Percentiles rank a stretch among this genome's conserved stretches.
Evolutionary conservation across 2,113 vertebrate genomes (phyloP).

Genomic region (Phylloscopus trochiloides): DNA sequence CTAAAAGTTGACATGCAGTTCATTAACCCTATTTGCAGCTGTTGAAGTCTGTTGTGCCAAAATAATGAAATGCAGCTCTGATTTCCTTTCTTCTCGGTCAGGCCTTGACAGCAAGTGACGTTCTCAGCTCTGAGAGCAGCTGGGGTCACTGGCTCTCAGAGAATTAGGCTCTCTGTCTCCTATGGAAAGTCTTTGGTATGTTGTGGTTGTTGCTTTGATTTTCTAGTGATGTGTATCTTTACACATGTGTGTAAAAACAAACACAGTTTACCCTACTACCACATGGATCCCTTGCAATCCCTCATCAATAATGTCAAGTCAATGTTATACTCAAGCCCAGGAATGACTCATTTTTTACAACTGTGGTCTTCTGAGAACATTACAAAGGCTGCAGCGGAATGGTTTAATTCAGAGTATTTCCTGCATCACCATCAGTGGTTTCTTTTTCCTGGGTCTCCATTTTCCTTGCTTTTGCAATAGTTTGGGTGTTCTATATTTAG

Average conservation of each 20-base stretch:
- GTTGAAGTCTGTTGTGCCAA: not conserved
- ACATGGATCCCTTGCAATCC: not conserved
- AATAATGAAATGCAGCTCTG: conserved; percentile 19
- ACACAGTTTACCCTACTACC: conserved; percentile 7
- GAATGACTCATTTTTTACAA: conserved; percentile 51
- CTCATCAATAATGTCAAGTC: not conserved
- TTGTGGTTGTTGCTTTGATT: conserved; percentile 45
- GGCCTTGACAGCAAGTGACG: not conserved
- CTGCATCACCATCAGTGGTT: conserved; percentile 18
- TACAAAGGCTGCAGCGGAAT: conserved; percentile 30
- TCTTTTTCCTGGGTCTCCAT: conserved; percentile 41
- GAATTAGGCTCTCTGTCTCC: conserved; percentile 10
- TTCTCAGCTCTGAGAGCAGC: conserved; percentile 24
- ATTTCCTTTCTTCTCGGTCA: conserved; percentile 27
- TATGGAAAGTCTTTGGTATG: conserved; percentile 21
- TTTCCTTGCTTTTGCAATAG: conserved; percentile 22
- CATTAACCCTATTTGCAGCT: not conserved
- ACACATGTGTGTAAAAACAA: conserved; percentile 33
- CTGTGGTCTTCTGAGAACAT: conserved; percentile 42
- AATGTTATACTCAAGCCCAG: not conserved
- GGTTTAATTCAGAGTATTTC: conserved; percentile 43
- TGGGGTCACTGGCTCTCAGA: not conserved
- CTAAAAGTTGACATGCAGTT: not conserved
- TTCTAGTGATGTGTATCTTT: conserved; percentile 42
- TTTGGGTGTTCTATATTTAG: conserved; percentile 64